Conservation (phyloP, 2,797 vertebrate genomes). For the Liparis tanakae region DNA sequence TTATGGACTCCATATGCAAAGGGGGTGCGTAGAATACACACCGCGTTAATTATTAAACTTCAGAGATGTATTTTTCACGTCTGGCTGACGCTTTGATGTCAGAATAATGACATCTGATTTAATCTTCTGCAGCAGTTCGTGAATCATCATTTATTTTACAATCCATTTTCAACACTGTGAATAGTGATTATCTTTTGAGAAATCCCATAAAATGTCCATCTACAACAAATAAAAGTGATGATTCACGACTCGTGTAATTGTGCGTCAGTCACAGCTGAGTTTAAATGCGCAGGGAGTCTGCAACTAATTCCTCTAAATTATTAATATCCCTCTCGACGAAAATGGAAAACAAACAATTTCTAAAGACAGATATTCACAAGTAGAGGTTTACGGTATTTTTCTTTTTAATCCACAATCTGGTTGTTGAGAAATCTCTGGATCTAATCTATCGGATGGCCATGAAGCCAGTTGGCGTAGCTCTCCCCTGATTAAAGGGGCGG, state of each 20-base stretch:
- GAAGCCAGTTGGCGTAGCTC: constrained; percentile 31
- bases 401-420: background rate
- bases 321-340: background rate
- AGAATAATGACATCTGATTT: background rate
- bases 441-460: constrained; percentile 7
- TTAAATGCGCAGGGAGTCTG: background rate
- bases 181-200: background rate
- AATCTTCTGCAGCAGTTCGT: background rate
- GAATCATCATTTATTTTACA: background rate
- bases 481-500: constrained; percentile 29
- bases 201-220: background rate
- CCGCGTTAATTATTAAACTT: background rate
- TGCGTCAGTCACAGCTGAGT: background rate
- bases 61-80: background rate
- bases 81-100: background rate
- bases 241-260: background rate
- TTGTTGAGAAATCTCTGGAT: constrained; percentile 2
- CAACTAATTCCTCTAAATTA: background rate
- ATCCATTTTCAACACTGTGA: background rate
- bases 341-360: background rate
- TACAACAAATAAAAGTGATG: constrained; percentile 13
- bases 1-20: constrained; percentile 18
- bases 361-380: background rate
- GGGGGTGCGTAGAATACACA: background rate
- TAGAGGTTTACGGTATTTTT: background rate